Conservation (phyloP, 2,113 vertebrate species). For the Plecotus auritus region DNA sequence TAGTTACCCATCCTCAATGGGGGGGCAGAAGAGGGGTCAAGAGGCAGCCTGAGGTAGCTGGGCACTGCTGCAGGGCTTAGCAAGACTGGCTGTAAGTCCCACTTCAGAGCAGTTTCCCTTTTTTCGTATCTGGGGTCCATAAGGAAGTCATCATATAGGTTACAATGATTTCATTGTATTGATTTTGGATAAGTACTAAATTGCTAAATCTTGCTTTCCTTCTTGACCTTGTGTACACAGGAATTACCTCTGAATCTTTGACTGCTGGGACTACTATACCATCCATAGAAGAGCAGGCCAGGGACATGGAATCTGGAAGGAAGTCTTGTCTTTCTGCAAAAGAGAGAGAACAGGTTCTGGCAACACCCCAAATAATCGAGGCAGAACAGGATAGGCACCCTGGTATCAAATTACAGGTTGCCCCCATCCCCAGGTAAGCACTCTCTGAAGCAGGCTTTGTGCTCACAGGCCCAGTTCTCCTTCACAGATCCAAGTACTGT, state of each 20-base stretch:
- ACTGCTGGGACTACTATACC: not conserved
- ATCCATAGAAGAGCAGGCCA: not conserved
- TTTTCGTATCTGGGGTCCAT: not conserved
- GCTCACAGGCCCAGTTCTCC: not conserved
- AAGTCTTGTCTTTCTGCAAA: not conserved
- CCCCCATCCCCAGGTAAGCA: constrained; percentile 72
- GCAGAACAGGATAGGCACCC: not conserved
- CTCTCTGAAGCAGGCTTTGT: not conserved
- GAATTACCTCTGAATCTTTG: not conserved
- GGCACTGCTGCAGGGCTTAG: not conserved
- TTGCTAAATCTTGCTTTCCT: not conserved
- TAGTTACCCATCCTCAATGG: not conserved
- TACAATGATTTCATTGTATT: not conserved
- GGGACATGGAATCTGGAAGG: rapidly evolving
- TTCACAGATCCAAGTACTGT: not conserved
- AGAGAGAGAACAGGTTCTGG: not conserved
- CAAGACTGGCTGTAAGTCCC: not conserved
- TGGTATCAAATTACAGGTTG: constrained; percentile 76
- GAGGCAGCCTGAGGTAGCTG: not conserved
- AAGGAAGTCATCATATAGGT: not conserved
- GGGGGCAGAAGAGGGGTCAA: not conserved
- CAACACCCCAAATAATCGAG: rapidly evolving
- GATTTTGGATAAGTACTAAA: not conserved
- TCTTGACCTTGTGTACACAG: constrained; percentile 44
- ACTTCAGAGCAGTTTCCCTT: not conserved